phyloP scores from a whole-genome alignment of 2,113 vertebrate species.

The Scolopax mira region DNA sequence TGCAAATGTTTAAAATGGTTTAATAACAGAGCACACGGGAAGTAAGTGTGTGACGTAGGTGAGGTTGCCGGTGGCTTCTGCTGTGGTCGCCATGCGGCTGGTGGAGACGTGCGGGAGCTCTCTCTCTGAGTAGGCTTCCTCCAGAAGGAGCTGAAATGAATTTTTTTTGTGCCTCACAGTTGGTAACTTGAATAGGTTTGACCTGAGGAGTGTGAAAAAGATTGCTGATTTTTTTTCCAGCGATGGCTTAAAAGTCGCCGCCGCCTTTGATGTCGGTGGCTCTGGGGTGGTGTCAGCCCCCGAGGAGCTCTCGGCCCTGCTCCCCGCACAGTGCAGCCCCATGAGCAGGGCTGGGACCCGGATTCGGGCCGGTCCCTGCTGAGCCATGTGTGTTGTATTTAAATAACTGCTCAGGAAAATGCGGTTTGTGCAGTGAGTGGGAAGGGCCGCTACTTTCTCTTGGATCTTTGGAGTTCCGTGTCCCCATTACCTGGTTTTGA shows the following conservation, averaged over 20 bases:
- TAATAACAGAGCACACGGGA: not conserved
- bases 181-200: not conserved
- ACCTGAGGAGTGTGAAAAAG: not conserved
- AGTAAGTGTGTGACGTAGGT: not conserved
- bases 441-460: not conserved
- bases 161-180: not conserved
- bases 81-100: not conserved
- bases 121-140: not conserved
- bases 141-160: not conserved
- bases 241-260: not conserved
- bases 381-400: not conserved
- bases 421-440: not conserved
- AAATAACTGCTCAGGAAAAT: not conserved
- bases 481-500: not conserved
- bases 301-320: not conserved
- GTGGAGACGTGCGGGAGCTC: not conserved
- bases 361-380: not conserved
- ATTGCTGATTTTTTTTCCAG: not conserved
- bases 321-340: too few relatives aligned
- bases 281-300: not conserved
- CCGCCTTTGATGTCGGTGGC: not conserved
- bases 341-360: not conserved
- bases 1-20: not conserved
- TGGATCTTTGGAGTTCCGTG: fast-evolving
- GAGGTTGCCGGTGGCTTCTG: not conserved